Conservation (phyloP, 1,140 invertebrate genomes). For the Anastrepha ludens region DNA sequence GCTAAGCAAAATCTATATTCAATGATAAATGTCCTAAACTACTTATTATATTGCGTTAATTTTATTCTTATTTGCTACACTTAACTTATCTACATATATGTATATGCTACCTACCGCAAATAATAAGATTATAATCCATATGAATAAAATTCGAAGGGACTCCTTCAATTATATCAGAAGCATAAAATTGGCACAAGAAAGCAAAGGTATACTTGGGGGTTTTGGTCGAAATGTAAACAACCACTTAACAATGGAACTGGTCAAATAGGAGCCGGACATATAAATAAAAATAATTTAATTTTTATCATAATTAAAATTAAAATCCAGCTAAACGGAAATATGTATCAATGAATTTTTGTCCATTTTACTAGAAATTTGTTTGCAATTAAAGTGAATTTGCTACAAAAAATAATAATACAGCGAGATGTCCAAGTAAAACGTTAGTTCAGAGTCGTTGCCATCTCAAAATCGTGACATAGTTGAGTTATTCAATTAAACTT, state of each 20-base stretch:
- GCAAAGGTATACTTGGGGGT: too few relatives aligned
- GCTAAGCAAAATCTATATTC: not conserved
- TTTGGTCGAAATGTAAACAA: not conserved
- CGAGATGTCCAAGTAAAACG: not conserved
- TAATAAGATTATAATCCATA: too few relatives aligned
- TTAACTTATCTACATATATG: slow-evolving; percentile 4
- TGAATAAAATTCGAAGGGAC: too few relatives aligned
- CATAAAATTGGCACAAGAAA: too few relatives aligned
- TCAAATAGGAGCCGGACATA: not conserved
- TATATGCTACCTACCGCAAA: not conserved
- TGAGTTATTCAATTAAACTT: slow-evolving; percentile 29
- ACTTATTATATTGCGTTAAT: not conserved
- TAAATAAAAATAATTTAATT: slow-evolving; percentile 21
- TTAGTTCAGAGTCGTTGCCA: not conserved
- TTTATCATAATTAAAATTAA: not conserved
- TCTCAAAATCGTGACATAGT: not conserved
- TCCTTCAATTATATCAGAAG: too few relatives aligned
- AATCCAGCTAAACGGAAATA: not conserved
- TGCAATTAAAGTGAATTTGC: slow-evolving; percentile 18
- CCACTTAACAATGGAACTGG: not conserved
- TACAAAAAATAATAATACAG: not conserved
- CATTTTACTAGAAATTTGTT: slow-evolving; percentile 19
- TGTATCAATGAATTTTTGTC: not conserved
- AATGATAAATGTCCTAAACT: not conserved
- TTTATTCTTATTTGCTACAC: slow-evolving; percentile 9